These are phyloP conservation scores for Carlito syrichta DNA, from an alignment of 2,113 vertebrate genomes.

Conservation along the genomic window DNA sequence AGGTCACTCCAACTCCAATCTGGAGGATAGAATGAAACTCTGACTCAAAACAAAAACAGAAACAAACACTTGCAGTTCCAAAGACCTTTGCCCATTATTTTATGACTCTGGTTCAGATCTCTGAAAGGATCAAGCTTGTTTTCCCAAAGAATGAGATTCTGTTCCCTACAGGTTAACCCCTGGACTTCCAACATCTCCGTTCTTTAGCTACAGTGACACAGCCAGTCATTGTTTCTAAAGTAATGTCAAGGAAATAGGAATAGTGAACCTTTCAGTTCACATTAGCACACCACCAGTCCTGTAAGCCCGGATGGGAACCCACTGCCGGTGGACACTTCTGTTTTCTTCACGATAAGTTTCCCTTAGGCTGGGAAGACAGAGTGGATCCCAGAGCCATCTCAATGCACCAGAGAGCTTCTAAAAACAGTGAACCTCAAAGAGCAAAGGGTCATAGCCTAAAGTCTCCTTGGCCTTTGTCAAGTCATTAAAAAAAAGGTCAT, in stretches of 20 bases:
- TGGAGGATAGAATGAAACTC: too few species aligned
- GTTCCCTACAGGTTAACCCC: background rate
- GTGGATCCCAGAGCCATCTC: background rate
- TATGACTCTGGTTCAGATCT: background rate
- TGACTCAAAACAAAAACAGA: too few species aligned
- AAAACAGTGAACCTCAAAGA: background rate
- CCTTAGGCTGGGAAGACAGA: background rate
- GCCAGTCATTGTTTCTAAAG: background rate
- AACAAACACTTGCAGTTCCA: background rate
- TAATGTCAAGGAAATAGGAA: background rate
- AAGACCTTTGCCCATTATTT: background rate
- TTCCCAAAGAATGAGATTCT: background rate
- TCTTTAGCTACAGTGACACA: background rate
- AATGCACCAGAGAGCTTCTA: background rate
- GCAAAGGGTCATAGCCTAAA: background rate
- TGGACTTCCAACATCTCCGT: background rate
- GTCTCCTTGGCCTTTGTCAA: background rate
- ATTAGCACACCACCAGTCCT: background rate
- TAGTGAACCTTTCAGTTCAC: background rate
- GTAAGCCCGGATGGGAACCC: background rate
- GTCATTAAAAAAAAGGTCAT: background rate
- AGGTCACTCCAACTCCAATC: too few species aligned
- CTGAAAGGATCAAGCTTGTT: background rate
- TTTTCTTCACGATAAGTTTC: background rate
- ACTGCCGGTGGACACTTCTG: background rate